These are phyloP conservation scores for Hafferia zeledoni DNA, from an alignment of 2,797 vertebrate species.

Conservation along the genomic window DNA sequence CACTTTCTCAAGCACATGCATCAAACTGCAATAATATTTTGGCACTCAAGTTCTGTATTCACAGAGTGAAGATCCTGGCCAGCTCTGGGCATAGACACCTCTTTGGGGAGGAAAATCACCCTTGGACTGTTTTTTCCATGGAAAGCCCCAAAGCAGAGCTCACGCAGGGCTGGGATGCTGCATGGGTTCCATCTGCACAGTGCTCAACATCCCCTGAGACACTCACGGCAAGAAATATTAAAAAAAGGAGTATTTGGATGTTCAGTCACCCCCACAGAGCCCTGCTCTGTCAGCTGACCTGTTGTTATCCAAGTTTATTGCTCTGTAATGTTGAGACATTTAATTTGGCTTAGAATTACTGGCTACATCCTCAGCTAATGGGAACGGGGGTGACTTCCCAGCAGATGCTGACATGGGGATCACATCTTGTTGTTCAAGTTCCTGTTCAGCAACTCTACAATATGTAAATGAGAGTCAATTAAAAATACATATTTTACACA, in stretches of 20 bases:
- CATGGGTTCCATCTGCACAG: rapidly evolving
- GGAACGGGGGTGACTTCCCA: neutral
- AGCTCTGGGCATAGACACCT: neutral
- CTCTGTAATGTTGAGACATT: neutral
- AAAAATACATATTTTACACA: neutral
- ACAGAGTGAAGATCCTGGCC: neutral
- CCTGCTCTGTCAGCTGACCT: neutral
- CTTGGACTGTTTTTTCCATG: neutral
- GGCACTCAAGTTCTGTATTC: neutral
- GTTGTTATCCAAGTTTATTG: neutral
- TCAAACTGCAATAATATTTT: neutral
- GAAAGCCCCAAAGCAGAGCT: neutral
- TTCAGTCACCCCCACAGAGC: neutral
- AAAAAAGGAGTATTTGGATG: neutral
- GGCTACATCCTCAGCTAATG: neutral
- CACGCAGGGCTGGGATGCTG: neutral
- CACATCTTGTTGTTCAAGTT: neutral
- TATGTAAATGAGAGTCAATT: neutral
- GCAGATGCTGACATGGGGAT: neutral
- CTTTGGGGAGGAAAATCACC: neutral
- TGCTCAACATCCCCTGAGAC: rapidly evolving
- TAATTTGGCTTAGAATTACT: neutral
- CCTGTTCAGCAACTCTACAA: neutral
- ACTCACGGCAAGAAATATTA: rapidly evolving
- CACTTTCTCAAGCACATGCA: neutral